A percentile compares a stretch with the other conserved stretches of the same genome.
Evolutionary conservation across 2,797 vertebrate genomes (phyloP).

Genomic region (Cirrhinus mrigala): DNA sequence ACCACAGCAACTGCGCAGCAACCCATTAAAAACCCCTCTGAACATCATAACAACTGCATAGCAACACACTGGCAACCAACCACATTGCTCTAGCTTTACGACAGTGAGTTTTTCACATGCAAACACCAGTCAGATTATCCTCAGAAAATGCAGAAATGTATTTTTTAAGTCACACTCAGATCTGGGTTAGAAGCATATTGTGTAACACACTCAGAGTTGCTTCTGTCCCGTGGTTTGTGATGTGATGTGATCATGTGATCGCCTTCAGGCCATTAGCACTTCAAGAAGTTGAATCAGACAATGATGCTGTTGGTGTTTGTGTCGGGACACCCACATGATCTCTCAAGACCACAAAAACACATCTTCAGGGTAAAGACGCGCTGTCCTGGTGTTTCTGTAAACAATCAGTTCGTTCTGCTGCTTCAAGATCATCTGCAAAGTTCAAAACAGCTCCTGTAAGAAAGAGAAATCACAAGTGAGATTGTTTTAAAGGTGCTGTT

Average conservation of each 20-base stretch:
- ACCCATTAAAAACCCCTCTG: too few relatives aligned
- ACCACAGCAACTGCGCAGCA: too few relatives aligned
- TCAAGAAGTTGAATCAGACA: slow-evolving; percentile 66
- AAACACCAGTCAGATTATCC: neutral
- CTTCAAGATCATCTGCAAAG: neutral
- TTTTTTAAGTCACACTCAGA: slow-evolving; percentile 60
- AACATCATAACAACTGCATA: too few relatives aligned
- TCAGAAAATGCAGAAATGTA: neutral
- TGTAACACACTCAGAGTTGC: slow-evolving; percentile 48
- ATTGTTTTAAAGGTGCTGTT: neutral
- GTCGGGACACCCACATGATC: slow-evolving; percentile 70
- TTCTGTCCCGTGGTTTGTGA: slow-evolving; percentile 63
- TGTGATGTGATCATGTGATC: slow-evolving; percentile 73
- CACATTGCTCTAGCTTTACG: neutral
- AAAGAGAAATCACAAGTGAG: slow-evolving; percentile 9
- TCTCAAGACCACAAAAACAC: slow-evolving; percentile 41
- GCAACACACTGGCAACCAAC: neutral
- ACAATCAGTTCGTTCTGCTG: neutral
- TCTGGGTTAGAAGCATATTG: slow-evolving; percentile 71
- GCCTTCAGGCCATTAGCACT: slow-evolving; percentile 56
- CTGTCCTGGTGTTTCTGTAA: neutral
- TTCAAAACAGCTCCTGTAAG: neutral
- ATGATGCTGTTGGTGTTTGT: slow-evolving; percentile 58
- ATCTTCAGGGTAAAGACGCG: slow-evolving; percentile 8
- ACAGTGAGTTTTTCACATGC: neutral